Evolutionary conservation across 92 coral and sea anemone species (phyloP).

Genomic region (Chrysogorgia sp.): DNA sequence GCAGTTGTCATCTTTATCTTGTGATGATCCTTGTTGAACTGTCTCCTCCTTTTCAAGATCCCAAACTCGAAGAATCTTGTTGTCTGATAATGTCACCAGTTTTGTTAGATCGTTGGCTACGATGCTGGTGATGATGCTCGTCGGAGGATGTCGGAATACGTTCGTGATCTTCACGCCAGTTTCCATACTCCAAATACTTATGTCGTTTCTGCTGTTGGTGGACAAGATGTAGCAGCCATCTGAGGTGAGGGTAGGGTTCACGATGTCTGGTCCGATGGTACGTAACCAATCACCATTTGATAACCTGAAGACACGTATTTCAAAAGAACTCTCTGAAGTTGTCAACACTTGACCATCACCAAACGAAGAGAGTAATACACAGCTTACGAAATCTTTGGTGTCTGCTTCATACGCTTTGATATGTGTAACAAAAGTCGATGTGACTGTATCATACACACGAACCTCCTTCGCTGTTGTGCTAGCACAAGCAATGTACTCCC

Average conservation of each 20-base stretch:
- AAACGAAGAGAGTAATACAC: constrained; percentile 77
- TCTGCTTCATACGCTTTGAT: constrained; percentile 78
- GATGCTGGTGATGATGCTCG: constrained; percentile 74
- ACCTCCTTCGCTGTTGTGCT: constrained; percentile 66
- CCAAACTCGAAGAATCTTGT: constrained; percentile 91
- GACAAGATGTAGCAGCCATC: constrained; percentile 93
- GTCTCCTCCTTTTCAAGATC: constrained; percentile 82
- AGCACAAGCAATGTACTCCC: constrained; percentile 76
- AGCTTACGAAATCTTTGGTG: constrained; percentile 71
- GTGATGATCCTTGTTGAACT: constrained; percentile 72
- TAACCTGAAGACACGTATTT: constrained; percentile 83
- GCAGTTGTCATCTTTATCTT: constrained; percentile 67
- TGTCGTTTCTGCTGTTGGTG: constrained; percentile 87
- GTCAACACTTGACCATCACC: constrained; percentile 88
- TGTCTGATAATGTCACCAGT: constrained; percentile 88
- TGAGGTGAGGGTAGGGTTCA: constrained; percentile 80
- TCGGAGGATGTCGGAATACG: constrained; percentile 92
- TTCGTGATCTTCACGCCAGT: constrained; percentile 88
- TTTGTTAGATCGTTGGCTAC: constrained; percentile 76
- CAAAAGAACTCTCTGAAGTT: constrained; percentile 69
- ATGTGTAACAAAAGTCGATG: constrained; percentile 59
- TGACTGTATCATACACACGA: constrained; percentile 67
- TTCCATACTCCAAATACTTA: constrained; percentile 94
- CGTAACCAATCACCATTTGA: constrained; percentile 82
- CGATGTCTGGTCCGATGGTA: constrained; percentile 87